Evolutionary conservation across 2,113 vertebrate species (phyloP), one percentile per base, ranked within the genome.

Genomic region (Prunella fulvescens): DNA sequence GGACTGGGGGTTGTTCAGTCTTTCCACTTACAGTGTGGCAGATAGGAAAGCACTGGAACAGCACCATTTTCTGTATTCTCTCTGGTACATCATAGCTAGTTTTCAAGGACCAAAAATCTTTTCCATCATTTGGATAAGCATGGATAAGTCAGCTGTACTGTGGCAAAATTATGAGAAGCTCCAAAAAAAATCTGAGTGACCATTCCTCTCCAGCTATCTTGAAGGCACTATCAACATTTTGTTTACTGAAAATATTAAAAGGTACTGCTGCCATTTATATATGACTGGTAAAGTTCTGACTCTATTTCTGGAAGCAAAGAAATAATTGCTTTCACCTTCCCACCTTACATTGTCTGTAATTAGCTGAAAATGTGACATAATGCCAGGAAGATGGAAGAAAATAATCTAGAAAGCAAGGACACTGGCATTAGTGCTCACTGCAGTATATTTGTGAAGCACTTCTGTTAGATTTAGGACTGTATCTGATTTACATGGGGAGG

Each of bases 341-440:
- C 25, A 84, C 77, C 48, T 47, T 35, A 47, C 4, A 22, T 90
- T 95, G 66, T 39, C 76, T 53, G 3, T 37, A 88, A 90, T 61
- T 90, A 96, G 90, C 35, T 58, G 81, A 90, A 96, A 95, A 95
- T 66, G 31, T 6, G 39, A 91, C 77, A 77, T 76, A 85, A 93
- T 39, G 77, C 16, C 74, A 71, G 37, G 70, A 85, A 87, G 77
- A 71, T 31, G 23, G 54, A 84, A 88, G 44, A 81, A 94, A 78
- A 86, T 25, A 92, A 71, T 54, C 66, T 19, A 76, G 60, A 87
- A 87, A 92, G 54, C 37, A 76, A 47, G 62, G 80, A 26, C 77
- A 42, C 11, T 70, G 73, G 29, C 44, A 14, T 19, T 44, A 53
- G 25, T 31, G 74, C 64, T 92, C 79, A 33, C 22, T 50, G 83